A percentile compares a stretch with the other conserved stretches of the same genome.
phyloP scores from a whole-genome alignment of 1,140 invertebrate genomes.

The Bombus cullumanus region DNA sequence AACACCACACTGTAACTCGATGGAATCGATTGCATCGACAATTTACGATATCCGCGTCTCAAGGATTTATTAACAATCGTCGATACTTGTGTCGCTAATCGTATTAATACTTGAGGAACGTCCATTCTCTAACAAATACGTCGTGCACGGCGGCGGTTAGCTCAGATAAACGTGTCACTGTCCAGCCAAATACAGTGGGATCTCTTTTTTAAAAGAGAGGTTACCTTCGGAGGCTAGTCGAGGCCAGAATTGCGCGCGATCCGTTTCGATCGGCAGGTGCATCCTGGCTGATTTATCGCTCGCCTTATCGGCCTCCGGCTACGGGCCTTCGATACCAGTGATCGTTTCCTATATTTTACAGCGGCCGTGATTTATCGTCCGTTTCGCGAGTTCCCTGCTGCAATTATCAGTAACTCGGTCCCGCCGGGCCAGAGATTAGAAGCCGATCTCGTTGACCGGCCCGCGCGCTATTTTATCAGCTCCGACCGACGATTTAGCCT shows the following conservation, averaged over 20 bases:
- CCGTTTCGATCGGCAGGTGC: constrained; percentile 64
- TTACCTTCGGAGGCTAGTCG: neutral
- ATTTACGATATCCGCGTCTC: neutral
- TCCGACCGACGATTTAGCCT: constrained; percentile 50
- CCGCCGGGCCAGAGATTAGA: constrained; percentile 67
- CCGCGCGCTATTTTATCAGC: constrained; percentile 57
- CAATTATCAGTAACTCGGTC: constrained; percentile 69
- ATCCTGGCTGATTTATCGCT: constrained; percentile 67
- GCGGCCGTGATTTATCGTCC: constrained; percentile 67
- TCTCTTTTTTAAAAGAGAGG: neutral
- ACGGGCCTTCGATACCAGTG: constrained; percentile 67
- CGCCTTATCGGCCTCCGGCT: constrained; percentile 66
- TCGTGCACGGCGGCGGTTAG: too few relatives aligned
- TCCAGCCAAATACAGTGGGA: constrained; percentile 4
- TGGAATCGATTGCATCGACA: too few relatives aligned
- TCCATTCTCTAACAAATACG: neutral
- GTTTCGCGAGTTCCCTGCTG: constrained; percentile 65
- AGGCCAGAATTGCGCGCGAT: constrained; percentile 27
- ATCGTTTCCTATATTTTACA: constrained; percentile 73
- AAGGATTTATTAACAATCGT: neutral
- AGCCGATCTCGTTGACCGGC: constrained; percentile 58
- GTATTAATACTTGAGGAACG: neutral
- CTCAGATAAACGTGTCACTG: constrained; percentile 22
- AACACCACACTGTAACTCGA: too few relatives aligned
- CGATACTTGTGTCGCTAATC: neutral